Base-by-base conservation (phyloP, 1,140 invertebrate genomes). In the Steinernema khuongi region DNA sequence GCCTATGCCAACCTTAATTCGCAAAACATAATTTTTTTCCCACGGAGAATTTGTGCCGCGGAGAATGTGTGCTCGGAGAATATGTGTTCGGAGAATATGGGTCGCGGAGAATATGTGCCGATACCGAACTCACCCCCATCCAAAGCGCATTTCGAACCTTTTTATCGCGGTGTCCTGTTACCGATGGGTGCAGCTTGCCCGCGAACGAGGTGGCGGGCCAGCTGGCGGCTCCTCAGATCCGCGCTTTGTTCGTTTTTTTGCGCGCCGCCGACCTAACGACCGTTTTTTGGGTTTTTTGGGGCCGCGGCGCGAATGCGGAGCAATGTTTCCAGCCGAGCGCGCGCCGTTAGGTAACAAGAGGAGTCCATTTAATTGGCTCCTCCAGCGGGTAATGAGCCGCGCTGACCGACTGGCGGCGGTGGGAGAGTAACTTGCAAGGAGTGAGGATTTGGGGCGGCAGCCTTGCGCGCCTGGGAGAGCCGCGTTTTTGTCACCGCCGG, bases 121-220 rank as follows among this genome's bases (percentile, higher is more conserved):
- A n/a, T n/a, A n/a, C n/a, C n/a, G n/a, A n/a, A n/a, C n/a, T n/a
- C n/a, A n/a, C n/a, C n/a, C n/a, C n/a, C n/a, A n/a, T n/a, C n/a
- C n/a, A n/a, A n/a, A n/a, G n/a, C n/a, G n/a, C n/a, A n/a, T n/a
- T n/a, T n/a, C n/a, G n/a, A n/a, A n/a, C n/a, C n/a, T n/a, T n/a
- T n/a, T n/a, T n/a, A n/a, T n/a, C n/a, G n/a, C n/a, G n/a, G n/a
- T n/a, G n/a, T n/a, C n/a, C n/a, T n/a, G n/a, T n/a, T n/a, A n/a
- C n/a, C n/a, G n/a, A n/a, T n/a, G n/a, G n/a, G n/a, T n/a, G n/a
- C n/a, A n/a, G n/a, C n/a, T n/a, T n/a, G n/a, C 81, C 22, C 32
- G 81, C 29, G 78, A 67, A 41, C 68, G 82, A 74, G 81, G 81
- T 84, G 31, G 43, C 73, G 7, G 7, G 14, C 50, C 50, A 60